Evolutionary conservation across 2,888 invertebrate species (phyloP).

Genomic region (Melanargia galathea): DNA sequence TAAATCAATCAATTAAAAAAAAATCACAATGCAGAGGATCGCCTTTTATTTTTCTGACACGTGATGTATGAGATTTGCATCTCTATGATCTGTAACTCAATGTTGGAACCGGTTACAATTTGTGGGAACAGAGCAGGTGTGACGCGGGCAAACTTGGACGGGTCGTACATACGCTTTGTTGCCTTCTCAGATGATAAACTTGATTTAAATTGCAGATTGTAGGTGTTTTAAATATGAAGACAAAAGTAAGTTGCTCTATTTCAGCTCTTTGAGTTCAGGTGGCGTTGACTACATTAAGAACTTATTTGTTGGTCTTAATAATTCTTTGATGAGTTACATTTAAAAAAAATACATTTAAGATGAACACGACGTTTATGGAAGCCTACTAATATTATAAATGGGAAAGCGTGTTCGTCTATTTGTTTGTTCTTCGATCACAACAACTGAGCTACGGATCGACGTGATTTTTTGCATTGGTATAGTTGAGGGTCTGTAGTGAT

Average conservation of each 20-base stretch:
- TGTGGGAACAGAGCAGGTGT: constrained; percentile 80
- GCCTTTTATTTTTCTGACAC: too few relatives aligned
- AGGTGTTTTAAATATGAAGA: constrained; percentile 55
- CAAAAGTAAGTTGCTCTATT: constrained; percentile 24
- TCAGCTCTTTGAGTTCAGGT: constrained; percentile 7
- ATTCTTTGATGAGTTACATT: not conserved
- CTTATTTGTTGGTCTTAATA: too few relatives aligned
- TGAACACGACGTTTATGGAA: not conserved
- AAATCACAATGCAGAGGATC: too few relatives aligned
- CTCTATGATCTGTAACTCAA: not conserved
- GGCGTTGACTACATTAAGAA: constrained; percentile 1
- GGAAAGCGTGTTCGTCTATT: too few relatives aligned
- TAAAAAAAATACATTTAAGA: not conserved
- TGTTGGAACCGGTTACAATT: constrained; percentile 73
- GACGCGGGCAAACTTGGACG: constrained; percentile 67
- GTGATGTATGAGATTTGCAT: too few relatives aligned
- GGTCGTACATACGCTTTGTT: constrained; percentile 73
- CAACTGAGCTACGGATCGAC: too few relatives aligned
- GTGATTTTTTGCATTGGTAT: too few relatives aligned
- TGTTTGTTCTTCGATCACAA: too few relatives aligned
- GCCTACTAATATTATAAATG: too few relatives aligned
- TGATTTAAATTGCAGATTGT: constrained; percentile 79
- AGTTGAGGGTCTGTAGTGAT: too few relatives aligned
- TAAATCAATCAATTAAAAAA: too few relatives aligned
- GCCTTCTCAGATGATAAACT: constrained; percentile 77